phyloP scores from a whole-genome alignment of 2,113 vertebrate genomes.

The Macquaria australasica region DNA sequence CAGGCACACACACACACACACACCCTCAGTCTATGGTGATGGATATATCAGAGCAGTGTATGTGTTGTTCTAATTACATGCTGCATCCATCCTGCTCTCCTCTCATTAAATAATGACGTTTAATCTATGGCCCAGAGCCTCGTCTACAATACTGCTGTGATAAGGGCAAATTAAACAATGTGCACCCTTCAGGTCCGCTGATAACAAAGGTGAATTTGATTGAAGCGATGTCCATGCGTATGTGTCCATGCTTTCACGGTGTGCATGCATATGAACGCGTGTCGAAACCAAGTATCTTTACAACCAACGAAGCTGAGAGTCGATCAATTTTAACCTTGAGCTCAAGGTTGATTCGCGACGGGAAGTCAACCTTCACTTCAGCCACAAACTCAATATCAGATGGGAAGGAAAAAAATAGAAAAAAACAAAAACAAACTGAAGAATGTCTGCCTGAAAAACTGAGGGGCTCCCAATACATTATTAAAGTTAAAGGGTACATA shows the following conservation, averaged over 20 bases:
- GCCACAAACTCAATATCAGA: background rate
- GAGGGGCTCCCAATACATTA: background rate
- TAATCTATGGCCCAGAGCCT: conserved; percentile 70
- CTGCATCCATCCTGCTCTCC: conserved; percentile 71
- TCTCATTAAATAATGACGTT: conserved; percentile 80
- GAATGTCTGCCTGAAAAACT: background rate
- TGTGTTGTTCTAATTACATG: conserved; percentile 74
- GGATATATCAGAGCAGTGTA: conserved; percentile 70
- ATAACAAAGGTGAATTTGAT: conserved; percentile 63
- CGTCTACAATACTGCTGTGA: conserved; percentile 61
- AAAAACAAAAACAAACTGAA: background rate
- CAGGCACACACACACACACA: conserved; percentile 17
- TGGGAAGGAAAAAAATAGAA: background rate
- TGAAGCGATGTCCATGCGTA: conserved; percentile 22
- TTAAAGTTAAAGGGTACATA: background rate
- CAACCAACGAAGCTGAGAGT: conserved; percentile 1
- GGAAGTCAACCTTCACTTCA: conserved; percentile 24
- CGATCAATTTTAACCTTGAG: conserved; percentile 56
- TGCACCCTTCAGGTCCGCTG: conserved; percentile 53
- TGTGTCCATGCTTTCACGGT: background rate
- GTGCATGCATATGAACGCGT: conserved; percentile 24
- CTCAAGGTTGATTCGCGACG: conserved; percentile 55
- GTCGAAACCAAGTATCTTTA: conserved; percentile 24
- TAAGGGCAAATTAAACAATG: conserved; percentile 71
- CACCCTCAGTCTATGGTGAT: conserved; percentile 54